Evolutionary conservation across 2,797 vertebrate species (phyloP).

Genomic region (Syndactyla subalaris): DNA sequence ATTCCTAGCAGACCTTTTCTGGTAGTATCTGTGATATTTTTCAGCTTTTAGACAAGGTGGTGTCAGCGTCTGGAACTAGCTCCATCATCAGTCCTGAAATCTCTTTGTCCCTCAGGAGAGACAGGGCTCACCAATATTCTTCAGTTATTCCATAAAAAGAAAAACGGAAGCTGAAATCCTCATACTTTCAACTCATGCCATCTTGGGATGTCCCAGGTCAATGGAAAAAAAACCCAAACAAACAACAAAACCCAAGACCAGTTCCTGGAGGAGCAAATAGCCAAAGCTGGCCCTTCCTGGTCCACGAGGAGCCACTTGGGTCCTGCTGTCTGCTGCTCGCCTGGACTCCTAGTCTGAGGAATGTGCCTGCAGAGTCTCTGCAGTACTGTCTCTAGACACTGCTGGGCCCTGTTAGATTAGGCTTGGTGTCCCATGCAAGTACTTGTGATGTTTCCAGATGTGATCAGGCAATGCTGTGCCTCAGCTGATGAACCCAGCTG

Average conservation of each 20-base stretch:
- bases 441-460: not conserved
- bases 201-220: not conserved
- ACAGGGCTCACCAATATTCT: not conserved
- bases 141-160: not conserved
- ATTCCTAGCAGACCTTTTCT: not conserved
- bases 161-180: not conserved
- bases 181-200: not conserved
- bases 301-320: not conserved
- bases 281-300: not conserved
- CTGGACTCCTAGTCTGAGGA: not conserved
- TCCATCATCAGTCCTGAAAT: not conserved
- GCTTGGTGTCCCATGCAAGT: not conserved
- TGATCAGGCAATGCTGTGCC: not conserved
- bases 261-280: not conserved
- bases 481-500: not conserved
- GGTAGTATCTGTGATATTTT: not conserved
- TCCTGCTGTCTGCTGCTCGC: not conserved
- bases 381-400: not conserved
- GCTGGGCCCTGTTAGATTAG: not conserved
- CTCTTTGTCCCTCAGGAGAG: not conserved
- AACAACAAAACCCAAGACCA: fast-evolving
- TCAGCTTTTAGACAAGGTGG: not conserved
- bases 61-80: not conserved
- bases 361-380: not conserved
- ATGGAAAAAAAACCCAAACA: not conserved